Conservation (phyloP, 1,140 invertebrate genomes). For the Dendrolimus kikuchii region DNA sequence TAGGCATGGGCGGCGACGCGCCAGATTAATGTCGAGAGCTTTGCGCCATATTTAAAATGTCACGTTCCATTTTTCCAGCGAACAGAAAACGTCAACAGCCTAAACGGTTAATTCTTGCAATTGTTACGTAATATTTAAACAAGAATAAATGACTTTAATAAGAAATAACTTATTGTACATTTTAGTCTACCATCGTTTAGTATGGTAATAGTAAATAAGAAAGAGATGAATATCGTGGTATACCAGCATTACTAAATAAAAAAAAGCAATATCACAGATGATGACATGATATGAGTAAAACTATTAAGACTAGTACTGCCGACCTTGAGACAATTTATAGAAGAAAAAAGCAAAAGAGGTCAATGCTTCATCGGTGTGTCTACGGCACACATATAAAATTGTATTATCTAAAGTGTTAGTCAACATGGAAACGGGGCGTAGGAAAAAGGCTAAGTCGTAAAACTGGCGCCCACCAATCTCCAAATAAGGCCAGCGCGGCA, state of each 20-base stretch:
- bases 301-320: constrained; percentile 11
- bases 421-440: constrained; percentile 54
- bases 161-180: too few relatives aligned
- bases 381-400: constrained; percentile 32
- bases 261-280: constrained; percentile 13
- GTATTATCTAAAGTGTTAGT: constrained; percentile 45
- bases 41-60: constrained; percentile 65
- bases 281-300: constrained; percentile 10
- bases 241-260: constrained; percentile 10
- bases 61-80: constrained; percentile 63
- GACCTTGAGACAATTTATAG: constrained; percentile 27
- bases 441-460: constrained; percentile 68
- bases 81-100: constrained; percentile 37
- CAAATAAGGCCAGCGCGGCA: constrained; percentile 66
- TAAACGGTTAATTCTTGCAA: constrained; percentile 37
- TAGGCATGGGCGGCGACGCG: constrained; percentile 54
- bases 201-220: neutral
- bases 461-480: constrained; percentile 68
- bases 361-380: constrained; percentile 26
- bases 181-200: neutral
- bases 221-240: constrained; percentile 1
- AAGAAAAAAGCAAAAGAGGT: constrained; percentile 23
- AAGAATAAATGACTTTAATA: constrained; percentile 7
- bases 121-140: constrained; percentile 23
- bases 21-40: constrained; percentile 65